These are phyloP conservation scores for Blastobasis lacticolella DNA, from an alignment of 2,888 invertebrate species.

Conservation along the genomic window DNA sequence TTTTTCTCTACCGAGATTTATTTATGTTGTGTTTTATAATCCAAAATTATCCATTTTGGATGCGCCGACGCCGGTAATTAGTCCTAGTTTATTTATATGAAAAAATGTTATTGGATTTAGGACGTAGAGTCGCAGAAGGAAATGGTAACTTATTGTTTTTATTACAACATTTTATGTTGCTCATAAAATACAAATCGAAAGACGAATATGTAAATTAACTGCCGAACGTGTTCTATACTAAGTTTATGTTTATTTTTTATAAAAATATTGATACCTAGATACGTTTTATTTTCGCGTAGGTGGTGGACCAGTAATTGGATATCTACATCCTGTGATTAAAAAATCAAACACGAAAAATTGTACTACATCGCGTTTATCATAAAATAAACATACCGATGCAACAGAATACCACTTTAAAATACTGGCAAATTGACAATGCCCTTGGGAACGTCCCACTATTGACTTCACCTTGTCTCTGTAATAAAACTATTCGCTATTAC, in stretches of 20 bases:
- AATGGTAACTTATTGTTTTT: conserved; percentile 13
- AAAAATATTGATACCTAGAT: too few species aligned
- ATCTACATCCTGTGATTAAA: too few species aligned
- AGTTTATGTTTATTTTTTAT: too few species aligned
- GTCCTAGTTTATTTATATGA: conserved; percentile 33
- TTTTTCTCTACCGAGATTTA: conserved; percentile 34
- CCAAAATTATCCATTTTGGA: conserved; percentile 25
- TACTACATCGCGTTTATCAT: too few species aligned
- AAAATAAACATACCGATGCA: neutral
- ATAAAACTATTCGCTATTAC: neutral
- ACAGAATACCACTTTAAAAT: neutral
- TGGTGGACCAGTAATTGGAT: too few species aligned
- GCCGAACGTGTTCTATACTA: too few species aligned
- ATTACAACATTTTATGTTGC: conserved; percentile 19
- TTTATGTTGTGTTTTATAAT: conserved; percentile 34
- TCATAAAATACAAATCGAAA: conserved; percentile 13
- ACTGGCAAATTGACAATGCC: neutral
- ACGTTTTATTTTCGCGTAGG: too few species aligned
- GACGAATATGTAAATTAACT: neutral
- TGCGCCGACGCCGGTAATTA: conserved; percentile 37
- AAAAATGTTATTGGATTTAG: conserved; percentile 16
- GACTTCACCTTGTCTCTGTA: neutral
- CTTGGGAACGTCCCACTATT: neutral
- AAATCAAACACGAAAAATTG: too few species aligned
- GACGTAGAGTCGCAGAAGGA: neutral